A percentile compares a stretch with the other conserved stretches of the same genome.
Conservation (phyloP, 1,140 invertebrate genomes). For the Halictus rubicundus region DNA sequence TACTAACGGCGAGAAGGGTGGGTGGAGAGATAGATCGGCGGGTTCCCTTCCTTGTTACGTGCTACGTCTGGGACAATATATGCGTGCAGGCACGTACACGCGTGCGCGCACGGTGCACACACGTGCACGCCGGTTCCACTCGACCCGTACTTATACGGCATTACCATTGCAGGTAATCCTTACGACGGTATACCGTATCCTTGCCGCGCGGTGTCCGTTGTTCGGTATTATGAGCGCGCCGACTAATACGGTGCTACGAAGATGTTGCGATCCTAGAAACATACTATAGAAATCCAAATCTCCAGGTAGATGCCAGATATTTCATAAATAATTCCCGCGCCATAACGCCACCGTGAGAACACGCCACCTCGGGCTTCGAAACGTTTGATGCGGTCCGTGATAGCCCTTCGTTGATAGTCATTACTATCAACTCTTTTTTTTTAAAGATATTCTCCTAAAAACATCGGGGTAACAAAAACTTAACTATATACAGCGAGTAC, state of each 20-base stretch:
- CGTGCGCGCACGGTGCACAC: background rate
- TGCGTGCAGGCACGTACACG: background rate
- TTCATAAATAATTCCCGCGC: conserved; percentile 42
- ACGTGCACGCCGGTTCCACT: conserved; percentile 8
- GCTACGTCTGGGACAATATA: conserved; percentile 31
- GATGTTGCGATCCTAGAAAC: conserved; percentile 35
- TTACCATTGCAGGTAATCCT: conserved; percentile 53
- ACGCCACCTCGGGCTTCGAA: background rate
- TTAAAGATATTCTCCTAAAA: no score
- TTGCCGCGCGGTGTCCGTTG: conserved; percentile 34
- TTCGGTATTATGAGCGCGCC: conserved; percentile 41
- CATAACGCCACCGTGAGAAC: conserved; percentile 34
- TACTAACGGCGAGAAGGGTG: conserved; percentile 38
- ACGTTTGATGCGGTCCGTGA: background rate
- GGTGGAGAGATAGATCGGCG: conserved; percentile 40
- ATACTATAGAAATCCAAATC: conserved; percentile 26
- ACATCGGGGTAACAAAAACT: no score
- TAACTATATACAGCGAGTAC: no score
- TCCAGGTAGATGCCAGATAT: conserved; percentile 18
- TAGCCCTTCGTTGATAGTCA: no score
- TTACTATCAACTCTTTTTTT: no score
- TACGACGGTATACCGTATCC: conserved; percentile 47
- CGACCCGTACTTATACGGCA: conserved; percentile 42
- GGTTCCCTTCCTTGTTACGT: conserved; percentile 53
- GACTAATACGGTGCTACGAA: conserved; percentile 55